Percentiles rank a stretch among this genome's conserved stretches.
These are phyloP conservation scores for Hyphantria cunea DNA, from an alignment of 1,140 invertebrate genomes.

Conservation along the genomic window DNA sequence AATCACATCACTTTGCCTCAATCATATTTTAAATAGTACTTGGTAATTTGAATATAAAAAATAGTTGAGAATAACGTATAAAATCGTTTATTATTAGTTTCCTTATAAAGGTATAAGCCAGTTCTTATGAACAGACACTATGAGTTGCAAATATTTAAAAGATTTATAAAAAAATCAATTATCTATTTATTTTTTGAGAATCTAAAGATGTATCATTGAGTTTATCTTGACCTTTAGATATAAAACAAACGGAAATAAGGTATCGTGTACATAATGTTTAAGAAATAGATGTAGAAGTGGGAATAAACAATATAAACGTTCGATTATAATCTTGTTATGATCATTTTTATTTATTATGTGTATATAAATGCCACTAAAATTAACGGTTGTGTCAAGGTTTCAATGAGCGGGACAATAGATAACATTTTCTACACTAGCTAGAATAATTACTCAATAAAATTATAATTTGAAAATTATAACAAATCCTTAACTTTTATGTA, in stretches of 20 bases:
- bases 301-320: conserved; percentile 7
- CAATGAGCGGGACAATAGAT: neutral
- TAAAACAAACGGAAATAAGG: neutral
- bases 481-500: too few species aligned
- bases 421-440: neutral
- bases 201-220: conserved; percentile 1
- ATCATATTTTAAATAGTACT: neutral
- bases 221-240: neutral
- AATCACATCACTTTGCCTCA: neutral
- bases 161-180: conserved; percentile 3
- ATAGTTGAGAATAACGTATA: conserved; percentile 1
- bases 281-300: conserved; percentile 11
- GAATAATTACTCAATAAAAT: too few species aligned
- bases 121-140: neutral
- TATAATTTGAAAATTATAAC: too few species aligned
- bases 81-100: conserved; percentile 5
- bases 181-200: conserved; percentile 9
- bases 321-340: conserved; percentile 11
- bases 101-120: conserved; percentile 16
- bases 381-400: neutral
- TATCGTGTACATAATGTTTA: conserved; percentile 5
- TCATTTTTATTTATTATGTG: conserved; percentile 22
- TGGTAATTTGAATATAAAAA: conserved; percentile 3
- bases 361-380: conserved; percentile 9
- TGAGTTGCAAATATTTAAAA: conserved; percentile 7